Percentiles rank a stretch among this genome's conserved stretches.
phyloP scores from a whole-genome alignment of 2,888 invertebrate genomes.

The Noctua janthe region DNA sequence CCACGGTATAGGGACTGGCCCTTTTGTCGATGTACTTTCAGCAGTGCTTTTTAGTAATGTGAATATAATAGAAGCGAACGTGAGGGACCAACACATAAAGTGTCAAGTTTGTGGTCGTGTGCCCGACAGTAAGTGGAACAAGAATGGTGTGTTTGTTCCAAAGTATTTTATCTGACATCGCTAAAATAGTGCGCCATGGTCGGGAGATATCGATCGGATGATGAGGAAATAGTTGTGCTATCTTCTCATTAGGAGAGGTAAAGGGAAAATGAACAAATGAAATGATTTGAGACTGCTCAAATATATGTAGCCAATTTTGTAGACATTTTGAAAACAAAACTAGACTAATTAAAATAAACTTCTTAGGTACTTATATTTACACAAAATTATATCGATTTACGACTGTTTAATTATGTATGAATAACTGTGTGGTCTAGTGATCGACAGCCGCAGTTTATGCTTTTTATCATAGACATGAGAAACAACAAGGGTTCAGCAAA shows the following conservation, averaged over 20 bases:
- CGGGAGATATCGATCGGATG: neutral
- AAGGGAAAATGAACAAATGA: neutral
- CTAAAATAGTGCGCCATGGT: conserved; percentile 17
- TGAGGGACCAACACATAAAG: conserved; percentile 58
- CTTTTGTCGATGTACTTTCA: conserved; percentile 10
- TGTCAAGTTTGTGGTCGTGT: conserved; percentile 59
- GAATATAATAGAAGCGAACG: conserved; percentile 63
- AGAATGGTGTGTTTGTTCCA: conserved; percentile 42
- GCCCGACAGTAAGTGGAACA: conserved; percentile 59
- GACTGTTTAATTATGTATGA: too few relatives aligned
- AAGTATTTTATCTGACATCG: conserved; percentile 49
- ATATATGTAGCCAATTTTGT: neutral
- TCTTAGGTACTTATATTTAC: neutral
- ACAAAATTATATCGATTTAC: neutral
- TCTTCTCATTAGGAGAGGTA: neutral
- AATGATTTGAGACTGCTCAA: neutral
- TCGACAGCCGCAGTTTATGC: too few relatives aligned
- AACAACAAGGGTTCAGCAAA: too few relatives aligned
- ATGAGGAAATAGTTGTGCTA: conserved; percentile 12
- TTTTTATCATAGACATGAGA: too few relatives aligned
- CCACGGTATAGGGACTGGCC: conserved; percentile 8
- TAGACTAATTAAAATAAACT: neutral
- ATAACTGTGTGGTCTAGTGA: too few relatives aligned
- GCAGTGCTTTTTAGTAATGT: conserved; percentile 58
- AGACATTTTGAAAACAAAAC: neutral